Evolutionary conservation across 2,113 vertebrate genomes (phyloP), one percentile per base, ranked within the genome.

Genomic region (Centropus bengalensis): DNA sequence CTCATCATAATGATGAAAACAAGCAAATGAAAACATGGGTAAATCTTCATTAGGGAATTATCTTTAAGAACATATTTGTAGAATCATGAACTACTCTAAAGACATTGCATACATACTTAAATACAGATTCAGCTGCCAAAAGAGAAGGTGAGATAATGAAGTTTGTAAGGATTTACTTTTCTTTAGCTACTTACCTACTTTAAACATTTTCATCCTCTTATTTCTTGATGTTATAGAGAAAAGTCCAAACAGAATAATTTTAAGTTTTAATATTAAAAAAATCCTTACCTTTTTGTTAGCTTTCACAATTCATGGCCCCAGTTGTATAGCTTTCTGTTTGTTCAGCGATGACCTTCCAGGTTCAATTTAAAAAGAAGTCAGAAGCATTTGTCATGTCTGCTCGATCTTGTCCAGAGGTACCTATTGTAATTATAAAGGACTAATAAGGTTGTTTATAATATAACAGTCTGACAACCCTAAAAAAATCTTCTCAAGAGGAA

Each of bases 331-430:
- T 86, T 93, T 96, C 76, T 94, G 92, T 98, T 97, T 97, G 82
- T 97, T 95, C 94, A 96, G 73, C 86, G 85, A 94, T 98, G 96
- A 98, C 97, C 97, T 98, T 98, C 97, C 97, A 97, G 95, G 89
- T 98, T 97, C 96, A 93, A 96, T 98, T 98, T 96, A 96, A 96
- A 98, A 97, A 98, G 94, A 97, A 98, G 96, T 98, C 96, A 32
- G 94, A 97, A 97, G 77, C 98, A 98, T 98, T 98, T 98, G 97
- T 98, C 97, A 98, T 97, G 95, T 96, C 94, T 97, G 91, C 89
- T 96, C 94, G 71, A 94, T 97, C 95, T 97, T 98, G 96, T 97
- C 97, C 82, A 94, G 93, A 79, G 91, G 92, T 94, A 96, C 94
- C 94, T 95, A 92, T 94, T 94, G 92, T 92, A 89, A 96, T 96